Percentiles rank a stretch among this genome's conserved stretches.
phyloP scores from a whole-genome alignment of 2,888 invertebrate genomes.

The Odontothrips loti region DNA sequence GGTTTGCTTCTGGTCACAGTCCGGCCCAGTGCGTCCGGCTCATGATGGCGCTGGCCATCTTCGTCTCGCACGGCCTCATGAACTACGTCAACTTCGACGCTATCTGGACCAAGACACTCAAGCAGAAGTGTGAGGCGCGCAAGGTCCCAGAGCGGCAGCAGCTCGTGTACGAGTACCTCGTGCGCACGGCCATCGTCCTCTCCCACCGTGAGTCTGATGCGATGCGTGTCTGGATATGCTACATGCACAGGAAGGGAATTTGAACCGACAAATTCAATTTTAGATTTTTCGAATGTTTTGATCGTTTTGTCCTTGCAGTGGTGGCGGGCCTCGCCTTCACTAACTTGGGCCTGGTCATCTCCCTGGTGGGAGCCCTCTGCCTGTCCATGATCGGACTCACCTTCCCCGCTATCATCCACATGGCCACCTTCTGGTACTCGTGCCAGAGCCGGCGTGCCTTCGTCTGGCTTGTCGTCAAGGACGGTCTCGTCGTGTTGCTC shows the following conservation, averaged over 20 bases:
- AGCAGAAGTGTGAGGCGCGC: slow-evolving; percentile 43
- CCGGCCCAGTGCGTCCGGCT: slow-evolving; percentile 61
- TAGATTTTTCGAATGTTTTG: too few species aligned
- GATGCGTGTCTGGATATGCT: background rate
- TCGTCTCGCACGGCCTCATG: slow-evolving; percentile 79
- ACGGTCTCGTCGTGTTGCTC: slow-evolving; percentile 51
- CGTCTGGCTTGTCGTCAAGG: slow-evolving; percentile 49
- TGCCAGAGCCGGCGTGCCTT: slow-evolving; percentile 46
- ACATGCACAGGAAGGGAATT: too few species aligned
- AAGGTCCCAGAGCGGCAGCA: slow-evolving; percentile 44
- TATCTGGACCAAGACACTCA: slow-evolving; percentile 59
- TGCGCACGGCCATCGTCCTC: slow-evolving; percentile 53
- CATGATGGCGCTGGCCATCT: slow-evolving; percentile 65
- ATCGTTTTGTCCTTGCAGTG: background rate
- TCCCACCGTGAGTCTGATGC: slow-evolving; percentile 57
- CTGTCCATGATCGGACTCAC: slow-evolving; percentile 68
- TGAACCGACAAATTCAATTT: too few species aligned
- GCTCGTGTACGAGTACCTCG: slow-evolving; percentile 51
- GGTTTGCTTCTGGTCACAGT: slow-evolving; percentile 45
- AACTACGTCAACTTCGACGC: slow-evolving; percentile 84
- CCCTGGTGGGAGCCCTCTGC: slow-evolving; percentile 69
- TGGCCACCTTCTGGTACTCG: slow-evolving; percentile 65
- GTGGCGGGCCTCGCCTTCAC: slow-evolving; percentile 38
- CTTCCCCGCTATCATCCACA: slow-evolving; percentile 70
- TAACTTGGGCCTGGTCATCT: slow-evolving; percentile 64